Percentiles rank a stretch among this genome's conserved stretches.
Conservation (phyloP, 2,797 vertebrate genomes). For the Lepus oiostolus region DNA sequence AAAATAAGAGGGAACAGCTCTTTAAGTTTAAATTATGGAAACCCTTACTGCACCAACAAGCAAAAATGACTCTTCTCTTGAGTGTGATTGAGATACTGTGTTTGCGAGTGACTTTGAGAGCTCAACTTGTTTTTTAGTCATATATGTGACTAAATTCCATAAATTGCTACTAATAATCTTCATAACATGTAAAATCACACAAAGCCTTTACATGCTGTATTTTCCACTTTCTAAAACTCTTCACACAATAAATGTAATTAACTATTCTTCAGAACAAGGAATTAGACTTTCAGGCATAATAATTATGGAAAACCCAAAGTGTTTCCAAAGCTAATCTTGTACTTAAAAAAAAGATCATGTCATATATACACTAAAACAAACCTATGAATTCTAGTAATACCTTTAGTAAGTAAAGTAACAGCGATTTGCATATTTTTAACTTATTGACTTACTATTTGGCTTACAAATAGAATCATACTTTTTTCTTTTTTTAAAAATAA, state of each 20-base stretch:
- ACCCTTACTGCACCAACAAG: neutral
- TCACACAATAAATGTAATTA: neutral
- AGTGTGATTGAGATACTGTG: neutral
- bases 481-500: neutral
- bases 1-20: slow-evolving; percentile 46
- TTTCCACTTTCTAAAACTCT: neutral
- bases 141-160: slow-evolving; percentile 22
- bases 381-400: slow-evolving; percentile 37
- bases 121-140: slow-evolving; percentile 7
- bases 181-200: slow-evolving; percentile 31
- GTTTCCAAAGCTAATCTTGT: neutral
- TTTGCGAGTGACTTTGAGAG: slow-evolving; percentile 7
- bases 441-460: slow-evolving; percentile 48
- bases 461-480: slow-evolving; percentile 13
- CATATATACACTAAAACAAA: slow-evolving; percentile 12
- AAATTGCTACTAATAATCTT: slow-evolving; percentile 29
- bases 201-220: slow-evolving; percentile 15
- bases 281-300: neutral
- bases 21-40: slow-evolving; percentile 7
- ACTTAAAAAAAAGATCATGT: neutral
- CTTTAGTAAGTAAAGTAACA: slow-evolving; percentile 20
- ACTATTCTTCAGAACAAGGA: slow-evolving; percentile 51
- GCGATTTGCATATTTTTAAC: neutral
- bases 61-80: slow-evolving; percentile 32
- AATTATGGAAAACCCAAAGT: neutral